Base-by-base conservation (phyloP, 2,888 invertebrate species). In the Trissolcus japonicus region DNA sequence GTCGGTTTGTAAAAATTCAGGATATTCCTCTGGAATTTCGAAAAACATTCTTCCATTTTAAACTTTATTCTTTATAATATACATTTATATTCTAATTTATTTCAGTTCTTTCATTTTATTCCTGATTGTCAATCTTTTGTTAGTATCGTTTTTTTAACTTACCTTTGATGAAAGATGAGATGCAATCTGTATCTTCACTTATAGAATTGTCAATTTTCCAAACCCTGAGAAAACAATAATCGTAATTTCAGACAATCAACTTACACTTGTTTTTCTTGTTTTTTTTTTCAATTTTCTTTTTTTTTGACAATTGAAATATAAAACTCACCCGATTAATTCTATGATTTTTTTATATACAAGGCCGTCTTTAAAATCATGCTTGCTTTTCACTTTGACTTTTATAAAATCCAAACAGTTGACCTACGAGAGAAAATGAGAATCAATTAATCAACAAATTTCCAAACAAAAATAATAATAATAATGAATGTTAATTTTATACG, bases 21-120 rank as follows among this genome's bases (percentile, higher is more conserved):
- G 92, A 86, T 91, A 92, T 83, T 89, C 86, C 61, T 84, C 86
- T 85, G 63, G 3, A 67, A 55, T 55, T 53, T 51, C 17, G 16
- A 29, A 54, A 7, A 51, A 51, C 9, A 51, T 7, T 17, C 1
- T 46, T 46, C 16, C 3, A 16, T 16, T n/a, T 16, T 16, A 14
- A 16, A 2, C 25, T 25, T 25, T 19, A 19, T 19, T 19, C 19
- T 19, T 19, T 19, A 19, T 19, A 19, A 19, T 19, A 19, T n/a
- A n/a, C n/a, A 19, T 19, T 19, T 19, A 19, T 2, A 19, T 19
- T n/a, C n/a, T n/a, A n/a, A n/a, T n/a, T n/a, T n/a, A n/a, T n/a
- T n/a, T n/a, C n/a, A n/a, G n/a, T n/a, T n/a, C n/a, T n/a, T n/a
- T n/a, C n/a, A n/a, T n/a, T n/a, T n/a, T n/a, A n/a, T n/a, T n/a